Conservation (phyloP, 2,113 vertebrate genomes). For the Cichladusa arquata region DNA sequence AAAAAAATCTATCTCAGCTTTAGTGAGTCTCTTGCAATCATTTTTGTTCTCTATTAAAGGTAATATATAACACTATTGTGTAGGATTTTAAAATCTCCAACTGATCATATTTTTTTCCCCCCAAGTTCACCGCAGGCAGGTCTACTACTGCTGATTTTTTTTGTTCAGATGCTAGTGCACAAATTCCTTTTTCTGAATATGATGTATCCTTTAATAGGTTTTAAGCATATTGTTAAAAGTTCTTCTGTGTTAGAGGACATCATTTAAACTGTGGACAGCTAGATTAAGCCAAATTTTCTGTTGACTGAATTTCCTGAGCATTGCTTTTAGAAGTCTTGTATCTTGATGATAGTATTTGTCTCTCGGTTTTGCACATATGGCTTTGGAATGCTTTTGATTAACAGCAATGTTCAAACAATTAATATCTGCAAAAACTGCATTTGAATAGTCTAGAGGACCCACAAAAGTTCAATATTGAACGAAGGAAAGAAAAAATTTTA, state of each 20-base stretch:
- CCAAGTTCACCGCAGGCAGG: neutral
- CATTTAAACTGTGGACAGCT: neutral
- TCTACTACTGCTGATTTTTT: neutral
- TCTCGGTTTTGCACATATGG: neutral
- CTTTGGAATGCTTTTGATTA: slow-evolving; percentile 20
- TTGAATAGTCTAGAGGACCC: neutral
- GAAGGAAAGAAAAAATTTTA: neutral
- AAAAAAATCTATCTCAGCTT: neutral
- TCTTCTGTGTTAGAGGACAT: neutral
- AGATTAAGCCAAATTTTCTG: slow-evolving; percentile 14
- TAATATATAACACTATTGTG: neutral
- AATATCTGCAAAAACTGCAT: neutral
- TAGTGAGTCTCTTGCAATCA: neutral
- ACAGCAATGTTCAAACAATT: neutral
- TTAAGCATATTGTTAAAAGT: neutral
- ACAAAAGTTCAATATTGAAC: neutral
- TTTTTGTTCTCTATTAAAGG: neutral
- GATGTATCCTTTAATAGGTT: neutral
- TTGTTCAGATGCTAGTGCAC: neutral
- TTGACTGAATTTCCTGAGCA: neutral
- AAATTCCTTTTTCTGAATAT: neutral
- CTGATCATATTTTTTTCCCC: slow-evolving; percentile 13
- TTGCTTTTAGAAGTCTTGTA: neutral
- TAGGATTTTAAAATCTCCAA: slow-evolving; percentile 14
- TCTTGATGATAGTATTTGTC: neutral